A percentile compares a stretch with the other conserved stretches of the same genome.
Conservation (phyloP, 2,113 vertebrate species). For the human (Homo sapiens) region GRCh38 chr14:84819501-84820000, state of each 20-base stretch:
- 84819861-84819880: background rate
- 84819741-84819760: background rate
- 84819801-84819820: background rate
- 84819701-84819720: background rate
- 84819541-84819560: too few relatives aligned
- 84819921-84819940: background rate
- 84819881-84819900: background rate
- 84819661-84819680: background rate
- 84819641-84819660: background rate
- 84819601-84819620: too few relatives aligned
- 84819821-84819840: background rate
- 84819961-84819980: background rate
- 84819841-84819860: background rate
- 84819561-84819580: too few relatives aligned
- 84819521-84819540: too few relatives aligned
- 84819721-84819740: background rate
- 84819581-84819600: too few relatives aligned
- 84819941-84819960: background rate
- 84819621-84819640: too few relatives aligned
- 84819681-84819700: background rate
- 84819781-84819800: background rate
- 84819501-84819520: too few relatives aligned
- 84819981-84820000: background rate
- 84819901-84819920: background rate
- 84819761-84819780: background rate